Percentiles rank a stretch among this genome's conserved stretches.
Evolutionary conservation across 2,113 vertebrate genomes (phyloP).

Genomic region (Dermatemys mawii): DNA sequence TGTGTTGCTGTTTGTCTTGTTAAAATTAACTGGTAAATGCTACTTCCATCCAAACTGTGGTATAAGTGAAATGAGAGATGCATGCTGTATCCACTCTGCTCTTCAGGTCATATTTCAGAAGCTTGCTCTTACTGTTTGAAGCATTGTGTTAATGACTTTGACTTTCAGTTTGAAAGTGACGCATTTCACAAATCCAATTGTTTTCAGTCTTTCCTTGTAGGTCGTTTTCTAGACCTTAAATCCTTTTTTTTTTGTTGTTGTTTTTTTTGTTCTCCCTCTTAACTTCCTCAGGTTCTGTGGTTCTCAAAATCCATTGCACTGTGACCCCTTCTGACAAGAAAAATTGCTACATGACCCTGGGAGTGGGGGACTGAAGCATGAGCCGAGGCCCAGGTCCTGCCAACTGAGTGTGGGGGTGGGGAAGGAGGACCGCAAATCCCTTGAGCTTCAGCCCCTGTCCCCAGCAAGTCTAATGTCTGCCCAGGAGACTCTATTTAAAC

Average conservation of each 20-base stretch:
- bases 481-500: too few relatives aligned
- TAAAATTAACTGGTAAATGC: background rate
- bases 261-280: background rate
- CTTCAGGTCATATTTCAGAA: background rate
- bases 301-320: too few relatives aligned
- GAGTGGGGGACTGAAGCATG: too few relatives aligned
- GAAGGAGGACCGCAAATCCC: too few relatives aligned
- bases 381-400: too few relatives aligned
- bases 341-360: too few relatives aligned
- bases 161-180: background rate
- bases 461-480: too few relatives aligned
- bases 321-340: too few relatives aligned
- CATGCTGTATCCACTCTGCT: background rate
- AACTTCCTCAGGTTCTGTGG: background rate
- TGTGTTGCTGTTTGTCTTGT: background rate
- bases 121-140: background rate
- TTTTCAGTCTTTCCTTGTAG: background rate
- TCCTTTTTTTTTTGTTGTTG: background rate
- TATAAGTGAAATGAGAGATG: too few relatives aligned
- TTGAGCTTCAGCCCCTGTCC: too few relatives aligned
- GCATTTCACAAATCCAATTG: too few relatives aligned
- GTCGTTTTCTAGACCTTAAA: background rate
- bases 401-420: too few relatives aligned
- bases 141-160: background rate
- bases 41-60: background rate